Base-by-base conservation (phyloP, 2,888 invertebrate genomes). In the Eilema griseolum region DNA sequence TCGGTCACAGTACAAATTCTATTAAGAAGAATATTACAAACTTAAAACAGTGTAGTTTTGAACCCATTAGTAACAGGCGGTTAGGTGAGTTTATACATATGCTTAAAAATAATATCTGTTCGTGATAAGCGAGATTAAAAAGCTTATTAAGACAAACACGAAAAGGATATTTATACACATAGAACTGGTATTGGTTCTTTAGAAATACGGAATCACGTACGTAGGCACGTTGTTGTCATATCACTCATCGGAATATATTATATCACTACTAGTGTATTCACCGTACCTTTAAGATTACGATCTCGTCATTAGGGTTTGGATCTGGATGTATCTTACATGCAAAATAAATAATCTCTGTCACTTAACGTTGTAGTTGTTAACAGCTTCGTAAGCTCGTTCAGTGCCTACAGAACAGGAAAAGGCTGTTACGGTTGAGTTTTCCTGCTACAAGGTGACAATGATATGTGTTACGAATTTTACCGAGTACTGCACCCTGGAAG, bases 401-500 rank as follows among this genome's bases (percentile, higher is more conserved):
- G 23, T 59, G n/a, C 7, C 7, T 66, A 28, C 37, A 52, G 12
- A 11, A 33, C 24, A n/a, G 46, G 14, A 46, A 61, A 61, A 68
- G 20, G 57, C 61, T 61, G 65, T 61, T 61, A 61, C 41, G 59
- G 14, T 57, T 46, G 16, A 57, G 31, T 59, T 69, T 67, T 59
- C 59, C n/a, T 62, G 56, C 26, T 61, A 46, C 33, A 41, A 12
- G 67, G 56, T 64, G 63, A 73, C 46, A 57, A 37, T 61, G 61
- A 11, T 60, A 61, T 71, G 60, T 70, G 65, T 71, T 71, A 70
- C 67, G 76, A 73, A 75, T 75, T 81, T 83, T 75, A 72, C 78
- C 73, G 75, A 80, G 80, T 78, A 80, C 85, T 88, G 83, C 88
- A 90, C 87, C 90, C 89, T 87, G 88, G 81, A 84, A 85, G 82